These are phyloP conservation scores for Sternarchorhynchus goeldii DNA, from an alignment of 2,797 vertebrate genomes.

Conservation along the genomic window DNA sequence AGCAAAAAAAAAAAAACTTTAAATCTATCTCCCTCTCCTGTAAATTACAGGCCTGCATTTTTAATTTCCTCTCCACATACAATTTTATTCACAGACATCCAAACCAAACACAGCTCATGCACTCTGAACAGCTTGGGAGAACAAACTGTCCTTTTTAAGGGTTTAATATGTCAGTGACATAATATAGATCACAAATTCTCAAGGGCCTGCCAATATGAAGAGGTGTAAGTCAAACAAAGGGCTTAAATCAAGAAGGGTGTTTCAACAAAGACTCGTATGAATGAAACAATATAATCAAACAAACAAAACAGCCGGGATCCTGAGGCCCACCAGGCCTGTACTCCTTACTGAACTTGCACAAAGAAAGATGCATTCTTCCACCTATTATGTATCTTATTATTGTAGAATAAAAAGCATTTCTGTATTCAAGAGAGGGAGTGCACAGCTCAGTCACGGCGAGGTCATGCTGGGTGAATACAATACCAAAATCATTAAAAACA, in stretches of 20 bases:
- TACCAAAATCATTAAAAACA: conserved; percentile 58
- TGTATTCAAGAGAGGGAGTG: conserved; percentile 25
- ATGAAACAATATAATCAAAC: neutral
- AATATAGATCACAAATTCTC: conserved; percentile 39
- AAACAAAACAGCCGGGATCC: conserved; percentile 9
- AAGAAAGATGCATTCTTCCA: conserved; percentile 34
- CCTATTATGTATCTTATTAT: conserved; percentile 44
- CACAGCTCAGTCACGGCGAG: conserved; percentile 49
- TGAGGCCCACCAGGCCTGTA: neutral
- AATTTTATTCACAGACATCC: conserved; percentile 95
- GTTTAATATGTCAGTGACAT: conserved; percentile 82
- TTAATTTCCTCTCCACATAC: conserved; percentile 89
- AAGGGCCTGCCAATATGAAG: neutral
- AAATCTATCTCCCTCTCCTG: conserved; percentile 88
- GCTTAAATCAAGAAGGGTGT: neutral
- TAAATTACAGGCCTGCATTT: conserved; percentile 95
- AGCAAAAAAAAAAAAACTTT: conserved; percentile 65
- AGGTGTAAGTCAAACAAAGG: neutral
- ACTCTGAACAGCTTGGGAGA: conserved; percentile 79
- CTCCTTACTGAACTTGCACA: conserved; percentile 23
- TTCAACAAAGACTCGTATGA: neutral
- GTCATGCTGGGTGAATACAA: conserved; percentile 57
- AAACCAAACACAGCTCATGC: conserved; percentile 88
- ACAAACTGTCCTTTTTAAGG: conserved; percentile 86
- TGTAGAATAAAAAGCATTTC: conserved; percentile 36